Conservation (phyloP, 2,113 vertebrate genomes). For the Eptesicus fuscus region DNA sequence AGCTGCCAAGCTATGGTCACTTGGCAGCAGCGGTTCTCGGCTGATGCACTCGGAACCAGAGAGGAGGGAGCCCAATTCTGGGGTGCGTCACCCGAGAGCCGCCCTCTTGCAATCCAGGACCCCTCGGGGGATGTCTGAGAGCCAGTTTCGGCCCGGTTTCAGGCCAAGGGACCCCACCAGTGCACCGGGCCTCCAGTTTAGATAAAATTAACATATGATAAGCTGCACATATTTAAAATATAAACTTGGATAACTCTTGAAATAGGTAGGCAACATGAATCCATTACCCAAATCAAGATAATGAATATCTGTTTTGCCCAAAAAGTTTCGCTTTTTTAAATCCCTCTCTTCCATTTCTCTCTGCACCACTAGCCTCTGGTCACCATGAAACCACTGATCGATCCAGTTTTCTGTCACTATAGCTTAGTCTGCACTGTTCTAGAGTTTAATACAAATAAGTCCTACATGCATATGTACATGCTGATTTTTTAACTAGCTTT, state of each 20-base stretch:
- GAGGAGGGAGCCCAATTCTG: no score
- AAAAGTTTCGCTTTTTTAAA: neutral
- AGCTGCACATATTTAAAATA: constrained; percentile 11
- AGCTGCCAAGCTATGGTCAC: no score
- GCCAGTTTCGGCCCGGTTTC: no score
- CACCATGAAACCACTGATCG: neutral
- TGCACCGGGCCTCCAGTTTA: neutral
- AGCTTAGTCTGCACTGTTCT: neutral
- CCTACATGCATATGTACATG: neutral
- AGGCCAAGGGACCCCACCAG: no score
- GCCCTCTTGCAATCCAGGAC: no score
- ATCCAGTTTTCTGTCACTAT: neutral
- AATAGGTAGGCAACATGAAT: neutral
- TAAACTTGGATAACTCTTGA: neutral
- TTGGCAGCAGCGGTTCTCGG: no score
- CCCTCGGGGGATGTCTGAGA: no score
- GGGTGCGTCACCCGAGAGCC: no score
- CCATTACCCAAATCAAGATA: neutral
- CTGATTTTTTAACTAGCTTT: neutral
- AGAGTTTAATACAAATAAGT: neutral
- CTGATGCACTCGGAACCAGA: no score
- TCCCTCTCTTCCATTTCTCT: neutral
- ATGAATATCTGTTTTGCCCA: neutral
- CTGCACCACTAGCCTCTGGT: neutral
- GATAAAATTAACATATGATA: neutral